Evolutionary conservation across 1,140 invertebrate species (phyloP).

Genomic region (Medauroidea extradentata): DNA sequence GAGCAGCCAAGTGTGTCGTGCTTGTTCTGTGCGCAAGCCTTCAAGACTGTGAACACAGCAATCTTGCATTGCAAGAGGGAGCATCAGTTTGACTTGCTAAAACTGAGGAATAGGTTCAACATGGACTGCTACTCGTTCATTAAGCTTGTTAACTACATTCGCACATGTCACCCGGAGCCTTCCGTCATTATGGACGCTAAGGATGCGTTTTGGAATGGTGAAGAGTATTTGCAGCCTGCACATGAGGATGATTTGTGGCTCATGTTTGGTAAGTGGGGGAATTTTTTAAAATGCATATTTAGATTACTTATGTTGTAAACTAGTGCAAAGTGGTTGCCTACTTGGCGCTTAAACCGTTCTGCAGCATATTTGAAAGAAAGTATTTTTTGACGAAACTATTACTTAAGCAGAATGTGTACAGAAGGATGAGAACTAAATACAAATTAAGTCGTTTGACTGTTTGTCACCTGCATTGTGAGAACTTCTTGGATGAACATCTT

Average conservation of each 20-base stretch:
- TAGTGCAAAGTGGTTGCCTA: no score
- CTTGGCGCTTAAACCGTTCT: no score
- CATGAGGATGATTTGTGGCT: constrained; percentile 75
- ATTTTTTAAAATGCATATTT: no score
- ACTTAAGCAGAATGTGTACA: no score
- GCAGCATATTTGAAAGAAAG: no score
- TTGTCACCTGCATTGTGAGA: no score
- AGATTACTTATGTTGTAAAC: no score
- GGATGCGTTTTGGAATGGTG: constrained; percentile 61
- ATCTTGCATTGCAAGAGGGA: constrained; percentile 46
- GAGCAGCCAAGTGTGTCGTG: constrained; percentile 39
- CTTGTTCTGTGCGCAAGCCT: constrained; percentile 51
- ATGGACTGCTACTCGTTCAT: constrained; percentile 85
- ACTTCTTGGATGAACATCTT: no score
- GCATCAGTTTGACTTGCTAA: constrained; percentile 67
- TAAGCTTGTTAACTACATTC: constrained; percentile 83
- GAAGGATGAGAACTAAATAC: no score
- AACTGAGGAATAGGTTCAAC: constrained; percentile 61
- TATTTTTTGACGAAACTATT: no score
- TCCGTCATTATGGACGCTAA: constrained; percentile 51
- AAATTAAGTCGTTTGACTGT: no score
- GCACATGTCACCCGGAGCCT: constrained; percentile 54
- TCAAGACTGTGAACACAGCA: constrained; percentile 39
- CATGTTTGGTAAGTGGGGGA: constrained; percentile 68
- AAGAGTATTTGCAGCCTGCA: constrained; percentile 72